Evolutionary conservation across 2,113 vertebrate species (phyloP).

Genomic region (Scophthalmus maximus): DNA sequence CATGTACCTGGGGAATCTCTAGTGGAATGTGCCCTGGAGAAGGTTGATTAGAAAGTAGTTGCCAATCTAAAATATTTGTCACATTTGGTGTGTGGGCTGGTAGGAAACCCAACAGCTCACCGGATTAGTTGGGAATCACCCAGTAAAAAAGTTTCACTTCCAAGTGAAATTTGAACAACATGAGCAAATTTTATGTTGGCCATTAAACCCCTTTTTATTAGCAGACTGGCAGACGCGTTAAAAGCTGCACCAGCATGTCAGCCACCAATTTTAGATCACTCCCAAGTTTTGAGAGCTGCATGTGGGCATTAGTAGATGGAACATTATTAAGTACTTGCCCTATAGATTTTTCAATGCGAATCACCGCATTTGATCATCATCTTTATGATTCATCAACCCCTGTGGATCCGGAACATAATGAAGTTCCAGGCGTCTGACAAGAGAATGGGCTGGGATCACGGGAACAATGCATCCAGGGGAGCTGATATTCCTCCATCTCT

Average conservation of each 20-base stretch:
- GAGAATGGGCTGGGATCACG: neutral
- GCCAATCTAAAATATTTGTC: neutral
- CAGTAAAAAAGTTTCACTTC: no score
- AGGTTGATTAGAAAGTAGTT: neutral
- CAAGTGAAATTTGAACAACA: no score
- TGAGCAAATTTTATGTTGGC: neutral
- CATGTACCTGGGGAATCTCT: no score
- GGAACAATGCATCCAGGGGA: slow-evolving; percentile 23
- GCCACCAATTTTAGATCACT: neutral
- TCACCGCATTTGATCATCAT: slow-evolving; percentile 9
- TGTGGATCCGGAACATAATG: neutral
- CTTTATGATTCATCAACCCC: slow-evolving; percentile 26
- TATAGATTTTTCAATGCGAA: neutral
- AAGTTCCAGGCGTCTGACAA: slow-evolving; percentile 28
- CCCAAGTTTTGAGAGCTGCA: neutral
- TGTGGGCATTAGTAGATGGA: neutral
- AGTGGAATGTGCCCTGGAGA: neutral
- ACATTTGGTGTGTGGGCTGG: neutral
- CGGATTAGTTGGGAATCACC: no score
- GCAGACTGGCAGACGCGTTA: no score
- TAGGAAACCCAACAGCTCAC: neutral
- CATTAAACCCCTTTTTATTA: neutral
- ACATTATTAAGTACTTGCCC: neutral
- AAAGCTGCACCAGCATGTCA: no score
- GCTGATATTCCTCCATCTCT: slow-evolving; percentile 30